Base-by-base conservation (phyloP, 2,797 vertebrate genomes). In the Urosaurus nigricauda region DNA sequence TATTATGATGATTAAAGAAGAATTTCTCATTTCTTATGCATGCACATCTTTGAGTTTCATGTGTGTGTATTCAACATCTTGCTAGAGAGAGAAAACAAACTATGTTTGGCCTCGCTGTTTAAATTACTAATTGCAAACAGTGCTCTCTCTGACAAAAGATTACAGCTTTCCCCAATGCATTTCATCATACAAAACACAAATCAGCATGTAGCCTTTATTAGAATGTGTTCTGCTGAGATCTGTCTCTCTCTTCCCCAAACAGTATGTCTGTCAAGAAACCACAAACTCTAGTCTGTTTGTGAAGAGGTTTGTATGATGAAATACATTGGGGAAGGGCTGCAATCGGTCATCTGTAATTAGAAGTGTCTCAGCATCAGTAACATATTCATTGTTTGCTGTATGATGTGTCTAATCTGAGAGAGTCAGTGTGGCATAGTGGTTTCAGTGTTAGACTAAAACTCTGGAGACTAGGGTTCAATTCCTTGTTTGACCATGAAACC, bases 241-340 rank as follows among this genome's bases (percentile, higher is more conserved):
- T n/a, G 19, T 11, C 40, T 40, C 29, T 47, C 68, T 60, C n/a
- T 43, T 21, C 56, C 37, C 21, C 2, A 47, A 37, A 12, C 8
- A 75, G 2, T 12, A 12, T 51, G 37, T 68, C 43, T 29, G 21
- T 17, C 17, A 73, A 24, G 24, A 51, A 35, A 60, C 47, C 71
- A 70, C 63, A 37, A 47, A 60, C 11, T 79, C 16, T 11, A 40
- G 16, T 26, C 51, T 79, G 40, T 80, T 85, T 77, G 56, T 65
- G 16, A 56, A n/a, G 74, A 79, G 26, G 35, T 68, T 74, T 77
- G 73, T 26, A 82, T 82, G 79, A 86, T 77, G 78, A 85, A 89
- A 85, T 89, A 63, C 21, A 21, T 37, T 60, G 5, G 40, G 68
- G n/a, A 85, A 68, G 82, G 58, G 53, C 16, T 68, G 70, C 47